phyloP scores from a whole-genome alignment of 2,888 invertebrate species.

The Drosophila anceps region DNA sequence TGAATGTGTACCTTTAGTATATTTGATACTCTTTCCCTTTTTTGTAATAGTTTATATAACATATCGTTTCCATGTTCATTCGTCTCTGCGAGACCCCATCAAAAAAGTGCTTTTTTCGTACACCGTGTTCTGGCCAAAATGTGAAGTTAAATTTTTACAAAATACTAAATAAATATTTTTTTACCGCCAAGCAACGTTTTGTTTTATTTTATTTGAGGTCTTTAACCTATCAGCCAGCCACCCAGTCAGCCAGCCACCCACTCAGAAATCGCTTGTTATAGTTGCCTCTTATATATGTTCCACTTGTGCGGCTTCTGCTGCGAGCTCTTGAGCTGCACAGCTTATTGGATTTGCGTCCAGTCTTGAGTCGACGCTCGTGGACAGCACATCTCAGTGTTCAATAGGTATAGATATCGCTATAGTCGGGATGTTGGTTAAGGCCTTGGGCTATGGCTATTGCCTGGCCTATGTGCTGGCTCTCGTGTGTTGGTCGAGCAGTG shows the following conservation, averaged over 20 bases:
- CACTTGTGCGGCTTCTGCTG: slow-evolving; percentile 60
- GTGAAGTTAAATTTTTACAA: slow-evolving; percentile 44
- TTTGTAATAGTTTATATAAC: not conserved
- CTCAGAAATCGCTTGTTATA: slow-evolving; percentile 37
- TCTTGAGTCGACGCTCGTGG: slow-evolving; percentile 68
- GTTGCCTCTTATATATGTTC: slow-evolving; percentile 36
- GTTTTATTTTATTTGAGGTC: slow-evolving; percentile 31
- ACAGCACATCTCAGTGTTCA: slow-evolving; percentile 57
- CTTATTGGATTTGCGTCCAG: slow-evolving; percentile 82
- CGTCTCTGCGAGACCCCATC: slow-evolving; percentile 73
- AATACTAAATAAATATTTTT: slow-evolving; percentile 66
- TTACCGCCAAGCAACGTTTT: slow-evolving; percentile 46
- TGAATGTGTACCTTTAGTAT: slow-evolving; percentile 3
- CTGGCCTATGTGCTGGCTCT: slow-evolving; percentile 57
- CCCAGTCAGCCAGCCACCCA: slow-evolving; percentile 9
- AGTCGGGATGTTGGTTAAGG: slow-evolving; percentile 48
- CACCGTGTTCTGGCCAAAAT: slow-evolving; percentile 1
- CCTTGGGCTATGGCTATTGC: slow-evolving; percentile 64
- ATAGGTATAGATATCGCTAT: slow-evolving; percentile 28
- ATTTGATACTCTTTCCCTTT: slow-evolving; percentile 1
- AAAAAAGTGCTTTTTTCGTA: slow-evolving; percentile 15
- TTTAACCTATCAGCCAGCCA: slow-evolving; percentile 43
- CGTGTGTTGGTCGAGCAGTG: slow-evolving; percentile 52
- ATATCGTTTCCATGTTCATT: slow-evolving; percentile 53
- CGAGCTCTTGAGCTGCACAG: slow-evolving; percentile 45